Evolutionary conservation across 1,140 invertebrate species (phyloP).

Genomic region (Lysiphlebus fabarum): DNA sequence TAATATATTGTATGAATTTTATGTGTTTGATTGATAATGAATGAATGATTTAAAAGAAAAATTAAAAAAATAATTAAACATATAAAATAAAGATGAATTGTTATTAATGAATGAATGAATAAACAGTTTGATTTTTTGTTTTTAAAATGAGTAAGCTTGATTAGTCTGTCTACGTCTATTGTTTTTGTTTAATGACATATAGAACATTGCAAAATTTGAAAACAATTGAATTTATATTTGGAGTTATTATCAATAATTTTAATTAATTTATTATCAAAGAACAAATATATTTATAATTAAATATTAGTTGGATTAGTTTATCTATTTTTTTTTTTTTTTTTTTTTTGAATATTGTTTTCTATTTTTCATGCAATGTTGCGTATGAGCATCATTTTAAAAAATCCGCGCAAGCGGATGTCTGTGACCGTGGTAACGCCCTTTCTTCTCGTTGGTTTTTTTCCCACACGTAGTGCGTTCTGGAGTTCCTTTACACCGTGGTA

Average conservation of each 20-base stretch:
- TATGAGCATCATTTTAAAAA: constrained; percentile 40
- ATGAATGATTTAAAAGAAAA: constrained; percentile 4
- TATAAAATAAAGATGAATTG: constrained; percentile 6
- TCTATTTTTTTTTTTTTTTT: background rate
- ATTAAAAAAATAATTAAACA: background rate
- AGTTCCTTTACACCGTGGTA: constrained; percentile 95
- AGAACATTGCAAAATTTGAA: constrained; percentile 38
- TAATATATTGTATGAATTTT: constrained; percentile 46
- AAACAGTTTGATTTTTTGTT: constrained; percentile 31
- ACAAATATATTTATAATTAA: too few species aligned
- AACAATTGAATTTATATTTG: constrained; percentile 1
- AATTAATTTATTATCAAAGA: too few species aligned
- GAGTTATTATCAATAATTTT: too few species aligned
- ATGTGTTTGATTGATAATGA: constrained; percentile 45
- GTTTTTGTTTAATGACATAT: constrained; percentile 53
- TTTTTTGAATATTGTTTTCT: constrained; percentile 5
- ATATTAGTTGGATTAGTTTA: too few species aligned
- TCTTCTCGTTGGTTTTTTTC: constrained; percentile 60
- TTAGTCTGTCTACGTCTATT: constrained; percentile 57
- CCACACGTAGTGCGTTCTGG: constrained; percentile 89
- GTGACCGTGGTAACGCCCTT: constrained; percentile 57
- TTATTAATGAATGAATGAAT: constrained; percentile 27
- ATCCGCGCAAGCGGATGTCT: constrained; percentile 50
- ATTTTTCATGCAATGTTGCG: constrained; percentile 40
- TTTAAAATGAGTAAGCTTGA: constrained; percentile 53